A percentile compares a stretch with the other conserved stretches of the same genome.
Conservation (phyloP, 2,797 vertebrate species). For the Sebastolobus alascanus region DNA sequence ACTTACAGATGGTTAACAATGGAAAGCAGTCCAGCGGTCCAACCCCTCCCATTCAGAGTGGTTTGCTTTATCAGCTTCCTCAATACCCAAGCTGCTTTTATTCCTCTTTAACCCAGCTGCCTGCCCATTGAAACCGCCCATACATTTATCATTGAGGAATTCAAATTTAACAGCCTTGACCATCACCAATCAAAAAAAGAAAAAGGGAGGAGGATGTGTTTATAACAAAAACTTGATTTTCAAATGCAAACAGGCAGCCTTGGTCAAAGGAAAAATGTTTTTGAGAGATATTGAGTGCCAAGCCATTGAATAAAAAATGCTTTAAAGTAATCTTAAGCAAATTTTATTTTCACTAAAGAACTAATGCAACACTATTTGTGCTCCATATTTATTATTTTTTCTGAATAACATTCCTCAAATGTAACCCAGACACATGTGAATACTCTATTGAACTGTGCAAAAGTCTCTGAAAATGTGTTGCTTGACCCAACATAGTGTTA, state of each 20-base stretch:
- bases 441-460: background rate
- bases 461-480: background rate
- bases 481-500: background rate
- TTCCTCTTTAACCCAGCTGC: conserved; percentile 77
- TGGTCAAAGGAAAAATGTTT: background rate
- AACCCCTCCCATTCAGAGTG: conserved; percentile 80
- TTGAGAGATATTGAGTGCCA: background rate
- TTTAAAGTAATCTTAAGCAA: background rate
- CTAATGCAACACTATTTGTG: background rate
- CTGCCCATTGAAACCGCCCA: conserved; percentile 70
- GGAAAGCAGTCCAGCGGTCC: conserved; percentile 82
- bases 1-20: conserved; percentile 93
- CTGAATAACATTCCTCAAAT: background rate
- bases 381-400: background rate
- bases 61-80: conserved; percentile 88
- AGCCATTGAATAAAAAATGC: background rate
- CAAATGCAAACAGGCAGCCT: conserved; percentile 76
- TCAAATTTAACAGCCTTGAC: conserved; percentile 46
- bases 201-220: conserved; percentile 7
- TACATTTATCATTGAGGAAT: conserved; percentile 37
- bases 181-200: conserved; percentile 13
- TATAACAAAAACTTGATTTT: conserved; percentile 50
- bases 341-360: background rate
- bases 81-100: conserved; percentile 82
- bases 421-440: background rate